Percentiles rank a stretch among this genome's conserved stretches.
These are phyloP conservation scores for Drosophila virilis DNA, from an alignment of 1,140 invertebrate species.

Conservation along the genomic window DNA sequence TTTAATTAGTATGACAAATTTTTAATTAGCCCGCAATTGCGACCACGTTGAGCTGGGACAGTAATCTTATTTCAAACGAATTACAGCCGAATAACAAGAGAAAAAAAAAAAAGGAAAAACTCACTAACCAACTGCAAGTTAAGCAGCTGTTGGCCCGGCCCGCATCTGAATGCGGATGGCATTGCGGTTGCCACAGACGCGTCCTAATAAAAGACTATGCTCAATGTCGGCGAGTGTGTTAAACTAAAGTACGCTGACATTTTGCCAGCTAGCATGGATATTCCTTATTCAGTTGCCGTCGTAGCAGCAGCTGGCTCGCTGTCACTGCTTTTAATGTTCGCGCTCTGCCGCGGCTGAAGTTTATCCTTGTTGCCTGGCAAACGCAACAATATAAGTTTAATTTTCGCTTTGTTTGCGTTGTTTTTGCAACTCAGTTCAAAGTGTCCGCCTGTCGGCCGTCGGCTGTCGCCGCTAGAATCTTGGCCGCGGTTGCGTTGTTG, in stretches of 20 bases:
- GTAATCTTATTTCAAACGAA: conserved; percentile 75
- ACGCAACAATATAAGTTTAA: conserved; percentile 81
- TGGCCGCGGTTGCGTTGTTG: conserved; percentile 55
- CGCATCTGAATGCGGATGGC: conserved; percentile 46
- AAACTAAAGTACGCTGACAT: conserved; percentile 76
- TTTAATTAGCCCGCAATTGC: conserved; percentile 80
- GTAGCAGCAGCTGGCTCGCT: conserved; percentile 61
- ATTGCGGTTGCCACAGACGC: conserved; percentile 32
- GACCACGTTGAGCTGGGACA: conserved; percentile 61
- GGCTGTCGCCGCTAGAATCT: conserved; percentile 41
- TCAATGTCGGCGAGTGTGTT: conserved; percentile 79
- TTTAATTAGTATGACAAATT: conserved; percentile 83
- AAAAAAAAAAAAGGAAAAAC: conserved; percentile 27
- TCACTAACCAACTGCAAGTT: conserved; percentile 52
- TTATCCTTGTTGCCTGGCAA: conserved; percentile 63
- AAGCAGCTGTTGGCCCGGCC: conserved; percentile 63
- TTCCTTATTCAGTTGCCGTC: conserved; percentile 39
- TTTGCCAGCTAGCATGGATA: conserved; percentile 36
- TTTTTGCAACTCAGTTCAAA: conserved; percentile 65
- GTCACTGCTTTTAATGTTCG: conserved; percentile 73
- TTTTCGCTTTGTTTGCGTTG: conserved; percentile 61
- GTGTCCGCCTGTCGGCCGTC: conserved; percentile 42
- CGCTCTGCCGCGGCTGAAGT: conserved; percentile 59
- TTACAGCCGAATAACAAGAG: conserved; percentile 57
- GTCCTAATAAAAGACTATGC: conserved; percentile 76